Conservation (phyloP, 1,140 invertebrate genomes). For the Drosophila eugracilis region DNA sequence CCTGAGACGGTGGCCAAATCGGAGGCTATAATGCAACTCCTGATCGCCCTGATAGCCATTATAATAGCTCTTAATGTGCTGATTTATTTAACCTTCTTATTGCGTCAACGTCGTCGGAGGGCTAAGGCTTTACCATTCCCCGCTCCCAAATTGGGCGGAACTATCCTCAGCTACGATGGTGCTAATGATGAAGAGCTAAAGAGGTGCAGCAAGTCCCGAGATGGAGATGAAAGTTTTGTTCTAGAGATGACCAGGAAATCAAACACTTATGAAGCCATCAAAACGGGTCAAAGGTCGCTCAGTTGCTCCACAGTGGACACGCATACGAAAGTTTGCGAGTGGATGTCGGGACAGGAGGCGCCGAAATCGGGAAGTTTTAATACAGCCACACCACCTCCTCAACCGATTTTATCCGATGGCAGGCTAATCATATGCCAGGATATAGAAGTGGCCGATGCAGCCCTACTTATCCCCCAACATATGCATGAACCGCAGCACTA, state of each 20-base stretch:
- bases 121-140: constrained; percentile 50
- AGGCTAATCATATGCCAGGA: constrained; percentile 83
- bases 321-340: constrained; percentile 93
- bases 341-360: constrained; percentile 89
- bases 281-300: constrained; percentile 85
- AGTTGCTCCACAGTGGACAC: constrained; percentile 93
- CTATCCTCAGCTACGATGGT: constrained; percentile 77
- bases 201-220: constrained; percentile 73
- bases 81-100: constrained; percentile 73
- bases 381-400: constrained; percentile 85
- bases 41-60: constrained; percentile 91
- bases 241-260: constrained; percentile 79
- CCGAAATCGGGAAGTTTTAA: constrained; percentile 76
- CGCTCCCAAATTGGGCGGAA: constrained; percentile 68
- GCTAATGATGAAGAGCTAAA: constrained; percentile 84
- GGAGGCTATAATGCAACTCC: constrained; percentile 88
- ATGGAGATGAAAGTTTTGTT: constrained; percentile 82
- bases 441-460: constrained; percentile 74
- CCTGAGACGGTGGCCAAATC: constrained; percentile 75
- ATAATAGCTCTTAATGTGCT: constrained; percentile 93
- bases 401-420: constrained; percentile 87
- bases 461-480: constrained; percentile 68
- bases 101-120: constrained; percentile 70
- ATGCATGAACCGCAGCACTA: constrained; percentile 69
- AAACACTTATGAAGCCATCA: constrained; percentile 87